Evolutionary conservation across 1,140 invertebrate genomes (phyloP).

Genomic region (Callitettix versicolor): DNA sequence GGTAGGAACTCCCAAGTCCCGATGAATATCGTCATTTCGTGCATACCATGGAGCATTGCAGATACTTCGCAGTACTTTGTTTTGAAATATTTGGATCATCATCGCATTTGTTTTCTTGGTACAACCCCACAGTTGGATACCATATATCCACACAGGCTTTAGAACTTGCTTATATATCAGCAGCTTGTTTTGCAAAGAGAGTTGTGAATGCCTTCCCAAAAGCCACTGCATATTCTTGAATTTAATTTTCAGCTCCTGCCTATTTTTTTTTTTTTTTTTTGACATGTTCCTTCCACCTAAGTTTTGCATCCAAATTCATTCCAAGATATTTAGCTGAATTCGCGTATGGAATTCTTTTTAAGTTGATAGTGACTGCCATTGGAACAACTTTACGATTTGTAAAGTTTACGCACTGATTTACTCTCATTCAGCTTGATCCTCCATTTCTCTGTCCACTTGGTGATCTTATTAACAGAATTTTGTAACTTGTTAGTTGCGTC

Average conservation of each 20-base stretch:
- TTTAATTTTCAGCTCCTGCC: conserved; percentile 18
- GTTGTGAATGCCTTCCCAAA: conserved; percentile 15
- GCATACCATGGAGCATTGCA: neutral
- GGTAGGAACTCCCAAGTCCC: too few species aligned
- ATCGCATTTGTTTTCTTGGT: too few species aligned
- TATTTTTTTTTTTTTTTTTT: conserved; percentile 23
- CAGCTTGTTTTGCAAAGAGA: conserved; percentile 17
- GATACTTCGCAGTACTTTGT: neutral
- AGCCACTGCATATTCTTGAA: conserved; percentile 22
- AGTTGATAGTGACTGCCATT: conserved; percentile 1
- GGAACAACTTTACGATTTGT: conserved; percentile 21
- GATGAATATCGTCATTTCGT: neutral
- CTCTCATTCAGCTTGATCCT: conserved; percentile 26
- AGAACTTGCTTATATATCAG: conserved; percentile 19
- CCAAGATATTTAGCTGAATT: conserved; percentile 23
- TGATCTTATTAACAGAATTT: conserved; percentile 19
- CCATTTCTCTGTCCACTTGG: conserved; percentile 25
- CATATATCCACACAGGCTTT: neutral
- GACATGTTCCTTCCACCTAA: too few species aligned
- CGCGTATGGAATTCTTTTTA: neutral
- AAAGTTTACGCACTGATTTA: conserved; percentile 28
- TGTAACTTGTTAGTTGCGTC: conserved; percentile 24
- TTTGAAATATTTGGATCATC: neutral
- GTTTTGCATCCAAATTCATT: conserved; percentile 24
- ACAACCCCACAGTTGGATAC: neutral